Evolutionary conservation across 2,888 invertebrate species (phyloP), one percentile per base, ranked within the genome.

Genomic region (Drosophila flavopinicola): DNA sequence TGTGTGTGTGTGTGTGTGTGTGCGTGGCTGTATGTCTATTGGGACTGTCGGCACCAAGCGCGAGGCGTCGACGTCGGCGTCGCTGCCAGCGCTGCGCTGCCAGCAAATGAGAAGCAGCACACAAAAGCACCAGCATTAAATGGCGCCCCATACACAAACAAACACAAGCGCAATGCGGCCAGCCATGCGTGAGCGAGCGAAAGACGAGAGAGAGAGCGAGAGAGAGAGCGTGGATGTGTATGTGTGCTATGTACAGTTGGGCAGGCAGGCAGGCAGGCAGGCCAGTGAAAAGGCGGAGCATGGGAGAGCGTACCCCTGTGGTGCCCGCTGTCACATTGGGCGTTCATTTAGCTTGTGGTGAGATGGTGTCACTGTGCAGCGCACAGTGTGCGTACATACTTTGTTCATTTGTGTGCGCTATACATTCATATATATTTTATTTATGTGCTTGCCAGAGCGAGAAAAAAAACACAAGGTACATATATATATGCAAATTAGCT

Each of bases 141-240:
- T 88, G 88, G 88, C 88, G 88, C 88, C 88, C 88, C 88, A 80
- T 77, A 85, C 77, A 78, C 67, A 67, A 30, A 52, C 66, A 60
- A 32, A 65, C 42, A 49, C 25, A 48, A 60, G 65, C 59, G 57
- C 70, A 74, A n/a, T n/a, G n/a, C n/a, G n/a, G 61, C 66, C 59
- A 72, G 68, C 58, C 63, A 65, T 60, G 61, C 42, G 59, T 24
- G 59, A 67, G 53, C 29, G 52, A 71, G 72, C 64, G 61, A 54
- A 66, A 64, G 53, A n/a, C 13, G 29, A 61, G 64, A 24, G 35
- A 66, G 63, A 61, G 29, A 24, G 73, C 59, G 64, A 73, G 70
- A 72, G 71, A 45, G 47, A 41, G 59, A 66, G 58, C 49, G 57
- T 49, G 47, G 39, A 6, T 35, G 52, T 24, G 5, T 39, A 20